A percentile compares a stretch with the other conserved stretches of the same genome.
These are phyloP conservation scores for Lordiphosa clarofinis DNA, from an alignment of 1,140 invertebrate species.

Conservation along the genomic window DNA sequence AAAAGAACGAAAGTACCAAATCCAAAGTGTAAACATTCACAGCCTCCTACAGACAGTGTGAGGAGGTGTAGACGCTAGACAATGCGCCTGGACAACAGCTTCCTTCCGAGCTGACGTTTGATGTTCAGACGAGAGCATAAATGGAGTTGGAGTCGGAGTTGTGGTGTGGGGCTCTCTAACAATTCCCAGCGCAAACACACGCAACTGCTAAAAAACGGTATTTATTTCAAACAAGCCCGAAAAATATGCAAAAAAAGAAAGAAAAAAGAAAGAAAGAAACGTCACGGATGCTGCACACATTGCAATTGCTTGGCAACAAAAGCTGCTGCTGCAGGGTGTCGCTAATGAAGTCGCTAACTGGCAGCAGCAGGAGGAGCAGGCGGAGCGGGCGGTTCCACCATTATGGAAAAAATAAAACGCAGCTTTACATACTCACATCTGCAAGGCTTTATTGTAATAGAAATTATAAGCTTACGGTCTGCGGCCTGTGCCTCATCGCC, in stretches of 20 bases:
- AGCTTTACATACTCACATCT: slow-evolving; percentile 28
- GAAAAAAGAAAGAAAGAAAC: slow-evolving; percentile 9
- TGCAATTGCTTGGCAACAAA: slow-evolving; percentile 66
- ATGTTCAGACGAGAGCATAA: slow-evolving; percentile 47
- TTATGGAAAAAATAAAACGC: slow-evolving; percentile 26
- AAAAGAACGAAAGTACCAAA: slow-evolving; percentile 51
- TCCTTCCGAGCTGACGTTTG: slow-evolving; percentile 74
- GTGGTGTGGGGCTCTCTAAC: slow-evolving; percentile 9
- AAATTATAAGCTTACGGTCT: slow-evolving; percentile 63
- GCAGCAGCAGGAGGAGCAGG: slow-evolving; percentile 32
- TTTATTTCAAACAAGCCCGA: slow-evolving; percentile 68
- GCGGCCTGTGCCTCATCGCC: background rate
- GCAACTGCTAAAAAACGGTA: slow-evolving; percentile 47
- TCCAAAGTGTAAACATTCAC: slow-evolving; percentile 77
- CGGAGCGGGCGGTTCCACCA: background rate
- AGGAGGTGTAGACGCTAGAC: slow-evolving; percentile 13
- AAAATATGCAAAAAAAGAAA: slow-evolving; percentile 19
- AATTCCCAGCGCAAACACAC: slow-evolving; percentile 21
- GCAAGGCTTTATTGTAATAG: slow-evolving; percentile 65
- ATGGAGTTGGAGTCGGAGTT: background rate
- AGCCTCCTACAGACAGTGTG: slow-evolving; percentile 47
- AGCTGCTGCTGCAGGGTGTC: slow-evolving; percentile 39
- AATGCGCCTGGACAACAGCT: slow-evolving; percentile 56
- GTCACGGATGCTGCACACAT: slow-evolving; percentile 13
- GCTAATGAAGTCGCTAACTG: slow-evolving; percentile 77